phyloP scores from a whole-genome alignment of 2,888 invertebrate species.

The Aphodius granarius region DNA sequence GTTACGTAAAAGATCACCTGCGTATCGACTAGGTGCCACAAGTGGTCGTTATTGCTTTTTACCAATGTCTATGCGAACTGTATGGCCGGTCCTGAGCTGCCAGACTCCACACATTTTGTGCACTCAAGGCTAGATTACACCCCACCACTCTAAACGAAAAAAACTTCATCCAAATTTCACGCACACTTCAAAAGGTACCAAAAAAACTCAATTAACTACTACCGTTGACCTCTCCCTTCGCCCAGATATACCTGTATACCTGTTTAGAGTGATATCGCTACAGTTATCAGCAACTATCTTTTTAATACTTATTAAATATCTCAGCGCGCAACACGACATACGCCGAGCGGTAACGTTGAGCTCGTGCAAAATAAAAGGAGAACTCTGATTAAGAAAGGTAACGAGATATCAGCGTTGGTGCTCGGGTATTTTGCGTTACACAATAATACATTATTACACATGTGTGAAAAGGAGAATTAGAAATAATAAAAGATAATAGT shows the following conservation, averaged over 20 bases:
- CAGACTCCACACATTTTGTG: slow-evolving; percentile 53
- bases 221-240: neutral
- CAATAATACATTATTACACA: neutral
- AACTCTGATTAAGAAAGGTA: neutral
- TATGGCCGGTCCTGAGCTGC: slow-evolving; percentile 53
- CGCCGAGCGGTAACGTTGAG: neutral
- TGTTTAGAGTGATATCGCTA: slow-evolving; percentile 20
- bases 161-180: neutral
- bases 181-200: slow-evolving; percentile 20
- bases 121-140: slow-evolving; percentile 51
- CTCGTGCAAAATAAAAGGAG: neutral
- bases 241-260: slow-evolving; percentile 2
- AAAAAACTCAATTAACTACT: neutral
- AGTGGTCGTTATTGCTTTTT: neutral
- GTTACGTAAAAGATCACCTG: slow-evolving; percentile 10
- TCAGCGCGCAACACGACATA: neutral
- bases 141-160: slow-evolving; percentile 38
- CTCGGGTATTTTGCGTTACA: neutral
- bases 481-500: neutral
- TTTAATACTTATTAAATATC: slow-evolving; percentile 17
- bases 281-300: slow-evolving; percentile 2
- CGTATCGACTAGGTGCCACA: slow-evolving; percentile 23
- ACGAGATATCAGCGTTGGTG: neutral
- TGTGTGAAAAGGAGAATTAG: neutral
- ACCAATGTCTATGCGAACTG: slow-evolving; percentile 36